Evolutionary conservation across 2,113 vertebrate genomes (phyloP).

Genomic region (Chlorodrepanis virens): DNA sequence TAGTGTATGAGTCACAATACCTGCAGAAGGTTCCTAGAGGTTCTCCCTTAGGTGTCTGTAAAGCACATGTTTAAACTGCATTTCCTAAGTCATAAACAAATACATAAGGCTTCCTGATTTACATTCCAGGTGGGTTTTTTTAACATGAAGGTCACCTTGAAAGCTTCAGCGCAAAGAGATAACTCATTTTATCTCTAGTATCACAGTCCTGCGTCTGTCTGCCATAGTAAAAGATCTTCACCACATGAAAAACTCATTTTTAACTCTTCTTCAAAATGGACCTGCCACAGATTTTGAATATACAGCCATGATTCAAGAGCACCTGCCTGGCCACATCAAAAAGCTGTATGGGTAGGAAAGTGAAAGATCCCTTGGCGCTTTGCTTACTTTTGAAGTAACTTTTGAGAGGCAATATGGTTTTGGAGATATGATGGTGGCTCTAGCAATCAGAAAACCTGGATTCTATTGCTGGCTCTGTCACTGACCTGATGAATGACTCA

Average conservation of each 20-base stretch:
- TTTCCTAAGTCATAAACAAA: constrained; percentile 2
- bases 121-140: neutral
- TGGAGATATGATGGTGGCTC: neutral
- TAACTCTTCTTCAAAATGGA: neutral
- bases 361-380: neutral
- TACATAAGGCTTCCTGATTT: neutral
- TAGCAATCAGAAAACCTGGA: neutral
- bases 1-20: neutral
- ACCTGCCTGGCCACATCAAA: neutral
- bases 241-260: neutral
- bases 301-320: neutral
- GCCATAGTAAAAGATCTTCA: neutral
- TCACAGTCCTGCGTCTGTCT: neutral
- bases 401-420: neutral
- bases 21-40: neutral
- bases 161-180: neutral
- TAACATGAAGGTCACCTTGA: constrained; percentile 19
- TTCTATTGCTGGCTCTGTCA: neutral
- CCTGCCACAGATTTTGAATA: neutral
- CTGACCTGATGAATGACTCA: neutral
- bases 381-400: neutral
- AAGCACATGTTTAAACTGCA: neutral
- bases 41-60: neutral
- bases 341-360: neutral
- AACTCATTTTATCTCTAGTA: neutral